A percentile compares a stretch with the other conserved stretches of the same genome.
phyloP scores from a whole-genome alignment of 2,888 invertebrate species.

The Monochamus alternatus region DNA sequence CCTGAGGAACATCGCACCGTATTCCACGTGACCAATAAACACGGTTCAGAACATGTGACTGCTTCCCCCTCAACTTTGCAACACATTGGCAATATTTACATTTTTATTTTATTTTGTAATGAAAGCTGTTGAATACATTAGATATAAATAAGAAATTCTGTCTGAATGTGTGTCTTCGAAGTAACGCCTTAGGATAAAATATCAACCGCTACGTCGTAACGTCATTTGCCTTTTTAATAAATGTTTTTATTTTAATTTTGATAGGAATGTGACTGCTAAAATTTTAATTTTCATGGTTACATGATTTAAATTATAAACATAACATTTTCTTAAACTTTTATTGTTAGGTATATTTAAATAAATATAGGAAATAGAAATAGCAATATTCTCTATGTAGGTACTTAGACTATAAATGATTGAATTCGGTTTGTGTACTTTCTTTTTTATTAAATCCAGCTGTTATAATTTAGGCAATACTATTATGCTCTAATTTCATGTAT shows the following conservation, averaged over 20 bases:
- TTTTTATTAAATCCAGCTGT: too few relatives aligned
- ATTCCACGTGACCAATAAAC: conserved; percentile 57
- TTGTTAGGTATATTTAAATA: too few relatives aligned
- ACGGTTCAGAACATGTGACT: conserved; percentile 59
- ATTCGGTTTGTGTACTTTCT: too few relatives aligned
- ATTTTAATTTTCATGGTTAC: background rate
- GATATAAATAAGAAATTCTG: conserved; percentile 27
- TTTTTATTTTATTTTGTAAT: conserved; percentile 23
- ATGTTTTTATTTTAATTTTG: conserved; percentile 5
- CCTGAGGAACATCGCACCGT: conserved; percentile 49
- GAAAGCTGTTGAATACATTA: conserved; percentile 28
- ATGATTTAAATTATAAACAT: background rate
- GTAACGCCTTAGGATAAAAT: background rate
- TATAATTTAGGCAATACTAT: too few relatives aligned
- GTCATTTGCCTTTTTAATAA: background rate
- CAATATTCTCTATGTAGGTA: too few relatives aligned
- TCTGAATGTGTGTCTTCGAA: background rate
- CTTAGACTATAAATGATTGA: too few relatives aligned
- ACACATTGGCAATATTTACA: conserved; percentile 17
- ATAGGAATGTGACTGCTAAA: background rate
- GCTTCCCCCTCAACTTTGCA: background rate
- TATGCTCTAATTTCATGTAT: too few relatives aligned
- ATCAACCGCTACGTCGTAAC: conserved; percentile 1
- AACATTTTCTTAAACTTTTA: too few relatives aligned
- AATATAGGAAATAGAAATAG: too few relatives aligned